Conservation (phyloP, 2,797 vertebrate genomes). For the Cheirogaleus major region DNA sequence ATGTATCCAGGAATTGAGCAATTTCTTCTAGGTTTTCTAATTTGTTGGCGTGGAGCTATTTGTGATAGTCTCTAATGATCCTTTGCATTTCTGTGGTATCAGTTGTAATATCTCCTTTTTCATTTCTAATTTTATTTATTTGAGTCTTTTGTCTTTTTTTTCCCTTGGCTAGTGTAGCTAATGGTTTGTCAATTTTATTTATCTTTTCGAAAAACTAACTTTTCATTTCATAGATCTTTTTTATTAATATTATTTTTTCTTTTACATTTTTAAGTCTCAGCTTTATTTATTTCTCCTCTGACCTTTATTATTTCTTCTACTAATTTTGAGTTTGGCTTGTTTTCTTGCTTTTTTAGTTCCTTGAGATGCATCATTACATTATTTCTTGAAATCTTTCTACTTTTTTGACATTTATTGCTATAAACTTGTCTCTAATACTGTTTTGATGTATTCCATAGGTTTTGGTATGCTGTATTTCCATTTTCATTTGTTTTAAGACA, state of each 20-base stretch:
- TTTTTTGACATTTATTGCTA: background rate
- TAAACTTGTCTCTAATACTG: background rate
- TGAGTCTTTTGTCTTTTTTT: background rate
- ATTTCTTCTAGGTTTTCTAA: background rate
- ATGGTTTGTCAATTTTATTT: background rate
- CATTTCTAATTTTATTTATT: background rate
- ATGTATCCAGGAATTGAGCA: background rate
- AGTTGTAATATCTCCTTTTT: background rate
- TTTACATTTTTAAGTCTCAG: background rate
- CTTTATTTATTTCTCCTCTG: background rate
- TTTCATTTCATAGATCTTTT: background rate
- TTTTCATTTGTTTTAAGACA: background rate
- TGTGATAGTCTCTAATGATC: background rate
- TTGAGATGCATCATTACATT: background rate
- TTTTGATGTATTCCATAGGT: background rate
- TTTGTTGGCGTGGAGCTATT: background rate
- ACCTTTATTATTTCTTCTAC: background rate
- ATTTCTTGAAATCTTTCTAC: background rate
- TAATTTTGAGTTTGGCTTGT: background rate
- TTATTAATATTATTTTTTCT: background rate
- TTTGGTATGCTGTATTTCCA: background rate
- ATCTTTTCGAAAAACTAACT: background rate
- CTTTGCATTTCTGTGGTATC: background rate
- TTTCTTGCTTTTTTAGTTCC: background rate
- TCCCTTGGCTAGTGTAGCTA: background rate